Evolutionary conservation across 2,113 vertebrate species (phyloP).

Genomic region (Corydoras sp.): DNA sequence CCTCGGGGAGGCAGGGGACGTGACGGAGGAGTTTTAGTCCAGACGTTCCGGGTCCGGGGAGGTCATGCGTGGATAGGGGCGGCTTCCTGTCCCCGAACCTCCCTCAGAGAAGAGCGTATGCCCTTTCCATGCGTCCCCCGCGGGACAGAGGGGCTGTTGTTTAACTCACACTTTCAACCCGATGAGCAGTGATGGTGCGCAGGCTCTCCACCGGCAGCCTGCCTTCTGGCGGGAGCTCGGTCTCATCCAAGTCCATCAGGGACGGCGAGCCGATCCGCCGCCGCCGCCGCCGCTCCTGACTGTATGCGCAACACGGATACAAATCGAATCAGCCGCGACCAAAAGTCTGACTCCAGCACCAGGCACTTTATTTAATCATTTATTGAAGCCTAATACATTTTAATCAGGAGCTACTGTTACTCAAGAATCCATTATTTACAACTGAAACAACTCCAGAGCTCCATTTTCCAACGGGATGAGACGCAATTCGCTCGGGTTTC

Average conservation of each 20-base stretch:
- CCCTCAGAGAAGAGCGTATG: slow-evolving; percentile 4
- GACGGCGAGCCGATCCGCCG: no score
- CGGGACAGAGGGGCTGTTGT: slow-evolving; percentile 21
- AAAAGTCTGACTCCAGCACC: neutral
- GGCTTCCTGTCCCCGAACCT: slow-evolving; percentile 31
- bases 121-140: slow-evolving; percentile 18
- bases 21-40: slow-evolving; percentile 19
- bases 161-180: slow-evolving; percentile 35
- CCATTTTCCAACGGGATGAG: neutral
- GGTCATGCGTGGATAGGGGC: slow-evolving; percentile 28
- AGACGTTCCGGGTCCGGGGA: slow-evolving; percentile 23
- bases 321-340: neutral
- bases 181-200: slow-evolving; percentile 33
- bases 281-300: neutral
- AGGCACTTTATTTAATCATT: neutral
- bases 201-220: slow-evolving; percentile 12
- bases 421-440: neutral
- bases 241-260: neutral
- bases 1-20: slow-evolving; percentile 6
- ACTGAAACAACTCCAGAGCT: neutral
- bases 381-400: neutral
- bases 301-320: neutral
- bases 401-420: neutral
- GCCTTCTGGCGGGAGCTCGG: slow-evolving; percentile 14
- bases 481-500: neutral